Conservation (phyloP, 2,797 vertebrate species). For the Tympanoctomys barrerae region DNA sequence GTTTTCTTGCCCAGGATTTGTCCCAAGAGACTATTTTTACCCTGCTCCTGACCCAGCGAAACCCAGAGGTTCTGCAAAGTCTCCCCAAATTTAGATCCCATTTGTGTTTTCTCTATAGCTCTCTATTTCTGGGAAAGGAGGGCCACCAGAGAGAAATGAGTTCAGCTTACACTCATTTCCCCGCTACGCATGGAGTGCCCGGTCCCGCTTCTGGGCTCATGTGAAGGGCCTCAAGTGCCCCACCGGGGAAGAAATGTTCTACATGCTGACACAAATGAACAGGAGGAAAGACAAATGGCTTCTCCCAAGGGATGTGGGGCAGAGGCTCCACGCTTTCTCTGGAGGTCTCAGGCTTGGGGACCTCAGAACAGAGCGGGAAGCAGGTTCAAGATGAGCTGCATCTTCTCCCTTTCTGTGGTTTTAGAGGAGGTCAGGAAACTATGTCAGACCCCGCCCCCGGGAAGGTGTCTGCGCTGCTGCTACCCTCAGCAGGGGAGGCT, state of each 20-base stretch:
- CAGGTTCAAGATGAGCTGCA: not conserved
- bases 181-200: not conserved
- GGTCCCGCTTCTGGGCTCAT: not conserved
- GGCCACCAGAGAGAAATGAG: not conserved
- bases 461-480: not conserved
- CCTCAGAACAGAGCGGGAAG: not conserved
- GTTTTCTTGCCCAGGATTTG: constrained; percentile 70
- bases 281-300: not conserved
- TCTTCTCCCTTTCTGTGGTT: not conserved
- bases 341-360: not conserved
- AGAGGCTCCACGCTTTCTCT: not conserved
- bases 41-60: constrained; percentile 82
- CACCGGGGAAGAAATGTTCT: not conserved
- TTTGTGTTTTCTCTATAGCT: constrained; percentile 78
- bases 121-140: constrained; percentile 81
- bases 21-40: constrained; percentile 78
- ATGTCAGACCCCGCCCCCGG: not conserved
- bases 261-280: not conserved
- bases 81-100: constrained; percentile 77
- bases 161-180: not conserved
- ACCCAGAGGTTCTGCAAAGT: constrained; percentile 84
- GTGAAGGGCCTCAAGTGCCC: not conserved
- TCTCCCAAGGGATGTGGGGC: not conserved
- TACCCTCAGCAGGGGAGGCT: not conserved
- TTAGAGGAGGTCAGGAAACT: not conserved